Percentiles rank a stretch among this genome's conserved stretches.
These are phyloP conservation scores for Alaudala cheleensis DNA, from an alignment of 2,113 vertebrate species.

Conservation along the genomic window DNA sequence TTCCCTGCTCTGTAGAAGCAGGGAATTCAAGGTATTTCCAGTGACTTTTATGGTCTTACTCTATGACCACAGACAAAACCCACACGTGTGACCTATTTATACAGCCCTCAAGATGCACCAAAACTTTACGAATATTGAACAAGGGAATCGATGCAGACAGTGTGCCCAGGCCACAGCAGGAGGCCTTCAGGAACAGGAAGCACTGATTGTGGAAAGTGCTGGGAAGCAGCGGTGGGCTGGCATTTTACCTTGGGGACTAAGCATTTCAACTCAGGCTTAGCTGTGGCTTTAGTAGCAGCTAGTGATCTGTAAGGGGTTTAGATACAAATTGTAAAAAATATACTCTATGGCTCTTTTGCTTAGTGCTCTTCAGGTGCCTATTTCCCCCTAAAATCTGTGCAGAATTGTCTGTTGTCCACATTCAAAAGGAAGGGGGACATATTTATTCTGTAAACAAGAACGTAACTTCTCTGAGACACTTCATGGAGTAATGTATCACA, in stretches of 20 bases:
- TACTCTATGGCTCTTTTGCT: neutral
- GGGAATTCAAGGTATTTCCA: neutral
- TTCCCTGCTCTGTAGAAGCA: neutral
- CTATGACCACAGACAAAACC: neutral
- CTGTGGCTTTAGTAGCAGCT: neutral
- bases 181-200: neutral
- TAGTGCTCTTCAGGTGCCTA: neutral
- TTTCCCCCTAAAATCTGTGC: neutral
- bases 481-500: neutral
- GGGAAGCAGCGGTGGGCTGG: neutral
- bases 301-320: neutral
- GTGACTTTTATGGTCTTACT: neutral
- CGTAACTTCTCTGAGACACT: neutral
- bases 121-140: neutral
- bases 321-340: fast-evolving
- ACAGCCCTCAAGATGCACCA: neutral
- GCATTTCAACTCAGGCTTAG: fast-evolving
- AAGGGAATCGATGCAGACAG: fast-evolving
- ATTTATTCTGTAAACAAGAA: neutral
- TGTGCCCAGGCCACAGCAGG: neutral
- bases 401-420: neutral
- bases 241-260: neutral
- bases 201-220: neutral
- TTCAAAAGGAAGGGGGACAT: neutral
- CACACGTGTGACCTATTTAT: neutral